Percentiles rank a stretch among this genome's conserved stretches.
phyloP scores from a whole-genome alignment of 2,888 invertebrate species.

The Caenorhabditis parvicauda region DNA sequence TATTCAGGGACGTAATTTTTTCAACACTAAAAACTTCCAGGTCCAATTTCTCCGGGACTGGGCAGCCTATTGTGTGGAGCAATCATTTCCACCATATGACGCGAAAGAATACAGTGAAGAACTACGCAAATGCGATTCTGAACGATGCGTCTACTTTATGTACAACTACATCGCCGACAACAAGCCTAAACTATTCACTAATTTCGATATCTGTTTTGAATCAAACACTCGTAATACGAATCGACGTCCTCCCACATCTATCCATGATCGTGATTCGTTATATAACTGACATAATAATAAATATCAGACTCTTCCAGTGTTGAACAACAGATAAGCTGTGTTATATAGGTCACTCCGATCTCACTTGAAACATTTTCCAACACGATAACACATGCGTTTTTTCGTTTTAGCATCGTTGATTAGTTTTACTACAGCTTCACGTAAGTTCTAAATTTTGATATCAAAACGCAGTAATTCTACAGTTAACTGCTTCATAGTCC shows the following conservation, averaged over 20 bases:
- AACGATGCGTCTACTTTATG: conserved; percentile 33
- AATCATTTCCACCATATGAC: conserved; percentile 27
- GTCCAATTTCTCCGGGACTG: conserved; percentile 31
- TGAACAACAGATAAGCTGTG: no score
- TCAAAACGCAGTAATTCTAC: background rate
- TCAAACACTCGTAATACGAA: no score
- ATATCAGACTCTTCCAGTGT: no score
- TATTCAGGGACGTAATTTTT: background rate
- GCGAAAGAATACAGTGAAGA: conserved; percentile 29
- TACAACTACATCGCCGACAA: conserved; percentile 35
- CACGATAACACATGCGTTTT: no score
- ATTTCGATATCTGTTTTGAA: conserved; percentile 37
- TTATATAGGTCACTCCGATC: no score
- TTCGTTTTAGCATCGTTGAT: no score
- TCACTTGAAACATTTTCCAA: no score
- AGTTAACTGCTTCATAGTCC: conserved; percentile 33
- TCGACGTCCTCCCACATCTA: no score
- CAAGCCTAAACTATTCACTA: conserved; percentile 15
- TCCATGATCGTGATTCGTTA: no score
- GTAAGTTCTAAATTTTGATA: conserved; percentile 14
- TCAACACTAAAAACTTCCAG: no score
- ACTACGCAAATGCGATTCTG: conserved; percentile 33
- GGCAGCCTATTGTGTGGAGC: conserved; percentile 33
- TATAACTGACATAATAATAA: no score
- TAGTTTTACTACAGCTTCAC: conserved; percentile 12